Base-by-base conservation (phyloP, 2,888 invertebrate genomes). In the Homarus gammarus region DNA sequence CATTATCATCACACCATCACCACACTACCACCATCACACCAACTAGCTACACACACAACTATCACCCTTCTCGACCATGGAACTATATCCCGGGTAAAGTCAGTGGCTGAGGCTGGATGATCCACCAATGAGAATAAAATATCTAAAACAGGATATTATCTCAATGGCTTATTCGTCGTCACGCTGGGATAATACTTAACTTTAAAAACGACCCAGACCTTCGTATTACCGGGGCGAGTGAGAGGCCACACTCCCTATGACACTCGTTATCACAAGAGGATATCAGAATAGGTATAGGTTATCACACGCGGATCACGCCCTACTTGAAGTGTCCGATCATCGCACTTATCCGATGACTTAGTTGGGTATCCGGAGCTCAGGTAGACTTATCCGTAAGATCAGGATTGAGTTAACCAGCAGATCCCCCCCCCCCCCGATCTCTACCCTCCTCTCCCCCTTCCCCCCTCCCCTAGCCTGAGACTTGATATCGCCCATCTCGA, bases 401-500 rank as follows among this genome's bases (percentile, higher is more conserved):
- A 49, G 51, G 78, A 78, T 78, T 49, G 78, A 56, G 78, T 78
- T 78, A 78, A 78, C 85, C 78, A 33, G 78, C 12, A 44, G 78
- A 61, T 68, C 68, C 82, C n/a, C n/a, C n/a, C n/a, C n/a, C n/a
- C n/a, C n/a, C n/a, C n/a, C n/a, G n/a, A n/a, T n/a, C n/a, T n/a
- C n/a, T n/a, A n/a, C n/a, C n/a, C n/a, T n/a, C n/a, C n/a, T n/a
- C n/a, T n/a, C n/a, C n/a, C n/a, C n/a, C n/a, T n/a, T n/a, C n/a
- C n/a, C n/a, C n/a, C n/a, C n/a, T n/a, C n/a, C n/a, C 70, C n/a
- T 40, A 68, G 68, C 64, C 68, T 68, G 64, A 82, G 82, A 40
- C 68, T 68, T 68, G 68, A 78, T 86, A 78, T 86, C 68, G 70
- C 64, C 87, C 83, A 83, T 82, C 83, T 40, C 83, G 87, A 88